Conservation (phyloP, 2,113 vertebrate species). For the Aegotheles bennettii region DNA sequence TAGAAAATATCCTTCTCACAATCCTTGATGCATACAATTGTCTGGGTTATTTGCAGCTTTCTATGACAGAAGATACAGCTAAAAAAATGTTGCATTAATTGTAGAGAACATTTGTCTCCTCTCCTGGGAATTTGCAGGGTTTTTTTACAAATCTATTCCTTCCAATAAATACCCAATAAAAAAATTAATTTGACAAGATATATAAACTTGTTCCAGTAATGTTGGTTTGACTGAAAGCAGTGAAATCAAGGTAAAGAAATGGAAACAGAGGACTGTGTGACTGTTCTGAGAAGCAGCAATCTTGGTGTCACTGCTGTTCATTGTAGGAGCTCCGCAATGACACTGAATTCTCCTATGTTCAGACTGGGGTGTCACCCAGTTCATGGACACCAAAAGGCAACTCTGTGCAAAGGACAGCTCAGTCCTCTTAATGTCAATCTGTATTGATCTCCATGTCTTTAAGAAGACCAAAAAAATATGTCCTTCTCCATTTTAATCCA, state of each 20-base stretch:
- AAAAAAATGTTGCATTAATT: not conserved
- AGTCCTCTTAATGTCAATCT: not conserved
- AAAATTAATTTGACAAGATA: not conserved
- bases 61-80: not conserved
- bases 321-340: not conserved
- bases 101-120: not conserved
- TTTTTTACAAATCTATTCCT: not conserved
- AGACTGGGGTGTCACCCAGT: not conserved
- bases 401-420: not conserved
- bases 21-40: too few species aligned
- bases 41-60: not conserved
- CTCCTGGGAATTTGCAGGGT: not conserved
- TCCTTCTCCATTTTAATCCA: not conserved
- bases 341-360: not conserved
- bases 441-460: not conserved
- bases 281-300: not conserved
- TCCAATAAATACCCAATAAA: not conserved
- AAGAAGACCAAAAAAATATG: not conserved
- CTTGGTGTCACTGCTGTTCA: rapidly evolving
- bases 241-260: too few species aligned
- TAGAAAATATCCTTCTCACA: not conserved
- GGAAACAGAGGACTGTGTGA: not conserved
- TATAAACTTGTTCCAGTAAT: not conserved
- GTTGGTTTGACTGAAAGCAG: not conserved
- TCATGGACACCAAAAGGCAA: not conserved